Evolutionary conservation across 2,113 vertebrate species (phyloP), one percentile per base, ranked within the genome.

Genomic region (Erythrolamprus reginae): DNA sequence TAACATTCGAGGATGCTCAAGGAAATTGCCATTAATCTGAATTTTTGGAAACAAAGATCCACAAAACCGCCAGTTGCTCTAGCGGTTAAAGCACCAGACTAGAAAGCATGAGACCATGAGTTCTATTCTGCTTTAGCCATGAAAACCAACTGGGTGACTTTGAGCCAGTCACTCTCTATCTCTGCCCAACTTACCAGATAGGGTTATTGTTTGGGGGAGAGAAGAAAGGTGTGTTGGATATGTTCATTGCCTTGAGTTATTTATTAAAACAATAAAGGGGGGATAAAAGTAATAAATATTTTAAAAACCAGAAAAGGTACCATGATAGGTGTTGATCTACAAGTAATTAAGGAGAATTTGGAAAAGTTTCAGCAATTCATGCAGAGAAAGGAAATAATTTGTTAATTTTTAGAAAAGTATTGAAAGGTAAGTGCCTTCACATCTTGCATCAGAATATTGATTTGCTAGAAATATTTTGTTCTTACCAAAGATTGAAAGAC

Each of bases 401-500:
- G 51, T 24, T 51, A 21, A 77, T n/a, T 82, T 82, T 42, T 13
- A 53, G 50, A 17, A 89, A 10, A 38, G 21, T 28, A 33, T 47
- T 65, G 17, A 4, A 17, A 17, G 28, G 12, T 19, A 28, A 47
- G 8, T 88, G 5, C 23, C 6, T 17, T 53, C 19, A 47, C 52
- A 84, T 24, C 47, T 86, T 33, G 9, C 38, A 12, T 33, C 52
- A 58, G 65, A 90, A 84, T 17, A 90, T 38, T 38, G 77, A 91
- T 89, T 23, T 77, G 91, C 87, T 24, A 83, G 48, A 45, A 87
- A 88, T 33, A 12, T 38, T 33, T n/a, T 28, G 77, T 24, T 93
- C 98, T 97, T 97, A 99, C 99, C 98, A 99, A 95, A 92, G 98
- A 99, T 95, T 99, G 99, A 95, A 99, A 99, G 95, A 99, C 98